These are phyloP conservation scores for Daphoenositta chrysoptera DNA, from an alignment of 2,113 vertebrate genomes.

Conservation along the genomic window DNA sequence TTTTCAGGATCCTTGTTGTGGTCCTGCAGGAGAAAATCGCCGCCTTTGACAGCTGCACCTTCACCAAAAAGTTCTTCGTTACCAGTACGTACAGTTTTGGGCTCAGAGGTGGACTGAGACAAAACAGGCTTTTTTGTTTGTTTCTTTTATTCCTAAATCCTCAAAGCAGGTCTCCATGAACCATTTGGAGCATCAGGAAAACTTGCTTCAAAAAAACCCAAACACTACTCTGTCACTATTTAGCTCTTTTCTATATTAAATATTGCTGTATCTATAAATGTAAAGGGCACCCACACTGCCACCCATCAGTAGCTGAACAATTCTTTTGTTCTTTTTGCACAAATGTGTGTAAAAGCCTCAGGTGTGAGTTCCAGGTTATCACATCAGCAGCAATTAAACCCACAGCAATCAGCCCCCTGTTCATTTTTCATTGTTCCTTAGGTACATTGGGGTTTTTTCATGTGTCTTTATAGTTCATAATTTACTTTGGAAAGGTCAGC, in stretches of 20 bases:
- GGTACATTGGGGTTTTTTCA: neutral
- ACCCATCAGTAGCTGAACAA: neutral
- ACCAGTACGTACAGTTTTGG: constrained; percentile 83
- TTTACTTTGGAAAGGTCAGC: neutral
- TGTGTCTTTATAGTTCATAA: neutral
- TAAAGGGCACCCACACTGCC: neutral
- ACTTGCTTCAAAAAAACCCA: neutral
- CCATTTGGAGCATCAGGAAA: neutral
- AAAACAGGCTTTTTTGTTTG: neutral
- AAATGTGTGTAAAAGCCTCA: neutral
- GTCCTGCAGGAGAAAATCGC: constrained; percentile 98
- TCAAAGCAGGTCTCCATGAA: neutral
- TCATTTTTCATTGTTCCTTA: neutral
- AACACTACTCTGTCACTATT: neutral
- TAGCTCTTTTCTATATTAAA: neutral
- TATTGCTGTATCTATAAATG: neutral
- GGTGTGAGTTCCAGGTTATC: neutral
- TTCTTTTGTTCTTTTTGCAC: neutral
- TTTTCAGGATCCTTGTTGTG: constrained; percentile 89
- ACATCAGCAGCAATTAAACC: neutral
- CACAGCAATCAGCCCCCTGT: fast-evolving
- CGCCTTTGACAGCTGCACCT: constrained; percentile 97
- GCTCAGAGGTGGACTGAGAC: neutral
- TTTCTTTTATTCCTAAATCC: neutral
- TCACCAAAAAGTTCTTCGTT: constrained; percentile 98